phyloP scores from a whole-genome alignment of 2,113 vertebrate genomes.

The Rana temporaria region DNA sequence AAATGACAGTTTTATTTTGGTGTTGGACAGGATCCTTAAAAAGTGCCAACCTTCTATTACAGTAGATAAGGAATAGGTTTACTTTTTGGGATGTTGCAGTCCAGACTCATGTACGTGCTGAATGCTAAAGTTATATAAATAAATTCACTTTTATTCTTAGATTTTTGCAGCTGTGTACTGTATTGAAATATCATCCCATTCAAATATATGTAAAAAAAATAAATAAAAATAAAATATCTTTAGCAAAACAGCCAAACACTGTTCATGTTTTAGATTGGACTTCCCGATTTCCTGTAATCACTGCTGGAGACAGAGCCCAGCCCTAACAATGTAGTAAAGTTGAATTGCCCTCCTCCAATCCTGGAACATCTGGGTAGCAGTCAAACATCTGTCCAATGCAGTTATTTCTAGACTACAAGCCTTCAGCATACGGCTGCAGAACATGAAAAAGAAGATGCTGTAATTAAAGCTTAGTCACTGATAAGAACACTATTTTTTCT shows the following conservation, averaged over 20 bases:
- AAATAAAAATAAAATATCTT: too few relatives aligned
- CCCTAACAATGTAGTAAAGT: constrained; percentile 25
- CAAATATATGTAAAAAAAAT: too few relatives aligned
- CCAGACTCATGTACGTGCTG: too few relatives aligned
- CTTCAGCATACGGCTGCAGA: constrained; percentile 27
- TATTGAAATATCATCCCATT: too few relatives aligned
- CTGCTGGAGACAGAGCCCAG: constrained; percentile 5
- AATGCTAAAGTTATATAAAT: too few relatives aligned
- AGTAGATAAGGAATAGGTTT: too few relatives aligned
- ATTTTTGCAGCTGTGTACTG: too few relatives aligned
- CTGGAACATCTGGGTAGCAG: constrained; percentile 45
- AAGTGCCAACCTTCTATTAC: too few relatives aligned
- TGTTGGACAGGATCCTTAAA: too few relatives aligned
- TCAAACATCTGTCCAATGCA: constrained; percentile 46
- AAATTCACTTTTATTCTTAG: too few relatives aligned
- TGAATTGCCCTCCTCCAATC: constrained; percentile 23
- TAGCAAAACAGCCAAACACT: neutral
- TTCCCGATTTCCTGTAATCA: constrained; percentile 17
- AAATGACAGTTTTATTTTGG: too few relatives aligned
- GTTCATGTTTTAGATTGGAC: neutral
- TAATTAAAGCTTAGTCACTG: constrained; percentile 42
- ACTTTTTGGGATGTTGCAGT: too few relatives aligned
- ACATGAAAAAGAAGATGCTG: constrained; percentile 42
- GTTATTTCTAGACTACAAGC: constrained; percentile 22
- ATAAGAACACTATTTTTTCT: constrained; percentile 24